These are phyloP conservation scores for Mus musculus DNA, from an alignment of 2,113 vertebrate species.

Conservation along the genomic window GRCm39 chr12:10333501-10334000, in stretches of 20 bases:
- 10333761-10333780: fast-evolving
- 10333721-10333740: neutral
- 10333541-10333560: conserved; percentile 87
- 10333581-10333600: conserved; percentile 82
- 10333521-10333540: conserved; percentile 84
- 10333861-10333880: neutral
- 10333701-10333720: neutral
- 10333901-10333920: neutral
- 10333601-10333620: conserved; percentile 76
- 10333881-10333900: neutral
- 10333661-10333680: conserved; percentile 73
- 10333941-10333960: neutral
- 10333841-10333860: neutral
- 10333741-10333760: neutral
- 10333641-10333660: conserved; percentile 74
- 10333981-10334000: neutral
- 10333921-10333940: neutral
- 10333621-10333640: conserved; percentile 81
- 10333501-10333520: conserved; percentile 88
- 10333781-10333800: neutral
- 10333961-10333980: neutral
- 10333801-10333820: neutral
- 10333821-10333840: neutral
- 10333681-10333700: conserved; percentile 41
- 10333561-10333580: conserved; percentile 89